These are phyloP conservation scores for Eledona agricola DNA, from an alignment of 2,888 invertebrate genomes.

Conservation along the genomic window DNA sequence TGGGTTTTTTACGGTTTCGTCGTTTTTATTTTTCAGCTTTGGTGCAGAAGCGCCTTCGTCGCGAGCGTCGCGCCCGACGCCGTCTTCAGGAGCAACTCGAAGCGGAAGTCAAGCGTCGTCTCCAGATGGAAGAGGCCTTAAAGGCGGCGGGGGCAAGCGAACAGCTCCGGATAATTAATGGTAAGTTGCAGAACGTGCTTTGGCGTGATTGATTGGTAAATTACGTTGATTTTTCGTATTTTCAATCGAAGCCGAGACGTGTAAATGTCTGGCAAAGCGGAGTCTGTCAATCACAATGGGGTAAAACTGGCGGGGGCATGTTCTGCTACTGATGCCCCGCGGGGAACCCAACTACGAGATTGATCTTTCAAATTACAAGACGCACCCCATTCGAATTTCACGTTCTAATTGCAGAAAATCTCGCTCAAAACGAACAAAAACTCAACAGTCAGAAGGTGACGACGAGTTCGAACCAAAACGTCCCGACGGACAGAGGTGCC, in stretches of 20 bases:
- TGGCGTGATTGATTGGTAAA: constrained; percentile 34
- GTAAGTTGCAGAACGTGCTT: constrained; percentile 63
- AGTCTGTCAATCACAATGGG: constrained; percentile 35
- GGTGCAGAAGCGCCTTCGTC: constrained; percentile 90
- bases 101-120: constrained; percentile 79
- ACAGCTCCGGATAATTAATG: constrained; percentile 81
- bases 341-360: constrained; percentile 52
- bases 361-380: constrained; percentile 59
- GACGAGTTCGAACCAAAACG: constrained; percentile 35
- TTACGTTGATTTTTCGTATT: constrained; percentile 30
- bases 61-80: constrained; percentile 83
- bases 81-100: constrained; percentile 88
- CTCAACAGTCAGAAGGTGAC: constrained; percentile 48
- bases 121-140: constrained; percentile 82
- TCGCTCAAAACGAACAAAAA: constrained; percentile 50
- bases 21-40: constrained; percentile 77
- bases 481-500: constrained; percentile 41
- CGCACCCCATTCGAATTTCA: constrained; percentile 12
- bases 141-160: constrained; percentile 81
- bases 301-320: constrained; percentile 14
- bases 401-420: constrained; percentile 48
- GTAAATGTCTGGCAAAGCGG: constrained; percentile 26
- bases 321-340: constrained; percentile 47
- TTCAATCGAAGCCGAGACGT: constrained; percentile 24
- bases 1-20: too few species aligned